Percentiles rank a stretch among this genome's conserved stretches.
These are phyloP conservation scores for Camelus bactrianus DNA, from an alignment of 2,113 vertebrate genomes.

Conservation along the genomic window DNA sequence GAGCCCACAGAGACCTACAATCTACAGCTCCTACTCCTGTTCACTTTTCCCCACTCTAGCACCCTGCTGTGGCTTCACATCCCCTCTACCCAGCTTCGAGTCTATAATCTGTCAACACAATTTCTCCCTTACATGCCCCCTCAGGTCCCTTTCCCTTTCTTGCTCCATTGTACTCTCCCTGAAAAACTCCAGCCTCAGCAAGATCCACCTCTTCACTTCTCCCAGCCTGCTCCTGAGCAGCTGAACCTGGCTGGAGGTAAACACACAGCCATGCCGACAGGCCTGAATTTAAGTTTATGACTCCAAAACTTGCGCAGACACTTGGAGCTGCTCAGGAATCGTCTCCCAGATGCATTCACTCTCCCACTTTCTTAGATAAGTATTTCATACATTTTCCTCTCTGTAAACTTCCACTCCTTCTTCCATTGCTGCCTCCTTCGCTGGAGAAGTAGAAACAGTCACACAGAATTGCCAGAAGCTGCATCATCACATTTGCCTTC, in stretches of 20 bases:
- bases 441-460: background rate
- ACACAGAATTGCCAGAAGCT: background rate
- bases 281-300: background rate
- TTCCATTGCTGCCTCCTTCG: background rate
- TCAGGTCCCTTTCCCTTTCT: background rate
- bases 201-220: background rate
- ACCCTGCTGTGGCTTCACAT: background rate
- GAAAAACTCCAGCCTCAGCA: background rate
- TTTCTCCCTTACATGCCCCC: background rate
- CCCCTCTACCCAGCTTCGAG: background rate
- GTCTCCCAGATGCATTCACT: background rate
- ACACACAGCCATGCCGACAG: background rate
- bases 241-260: background rate
- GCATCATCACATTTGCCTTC: background rate
- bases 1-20: background rate
- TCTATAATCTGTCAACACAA: background rate
- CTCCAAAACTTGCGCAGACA: background rate
- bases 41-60: background rate
- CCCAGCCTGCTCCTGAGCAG: background rate
- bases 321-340: background rate
- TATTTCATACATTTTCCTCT: background rate
- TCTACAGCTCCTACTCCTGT: background rate
- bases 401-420: background rate
- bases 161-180: background rate
- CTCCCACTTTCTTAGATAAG: background rate